Conservation (phyloP, 2,888 invertebrate genomes). For the Tetranychus truncatus region DNA sequence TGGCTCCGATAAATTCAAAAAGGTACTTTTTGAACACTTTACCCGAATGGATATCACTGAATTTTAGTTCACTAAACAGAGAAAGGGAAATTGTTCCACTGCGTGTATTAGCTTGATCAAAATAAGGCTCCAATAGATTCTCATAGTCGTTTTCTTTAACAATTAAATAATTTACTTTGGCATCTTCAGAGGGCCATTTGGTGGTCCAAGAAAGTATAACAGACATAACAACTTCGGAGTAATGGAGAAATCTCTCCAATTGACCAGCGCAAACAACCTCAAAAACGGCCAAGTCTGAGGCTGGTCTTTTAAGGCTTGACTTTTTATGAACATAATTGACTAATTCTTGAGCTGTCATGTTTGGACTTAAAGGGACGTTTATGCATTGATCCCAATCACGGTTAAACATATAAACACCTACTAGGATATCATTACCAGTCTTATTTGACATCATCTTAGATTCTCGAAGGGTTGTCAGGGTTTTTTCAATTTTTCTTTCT, state of each 20-base stretch:
- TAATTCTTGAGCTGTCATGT: slow-evolving; percentile 54
- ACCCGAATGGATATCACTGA: too few species aligned
- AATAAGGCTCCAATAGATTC: slow-evolving; percentile 32
- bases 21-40: too few species aligned
- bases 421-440: slow-evolving; percentile 21
- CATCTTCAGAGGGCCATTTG: slow-evolving; percentile 60
- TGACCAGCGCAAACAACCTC: slow-evolving; percentile 56
- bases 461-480: slow-evolving; percentile 36
- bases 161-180: slow-evolving; percentile 59
- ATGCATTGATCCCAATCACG: slow-evolving; percentile 24
- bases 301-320: slow-evolving; percentile 20
- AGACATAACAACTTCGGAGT: slow-evolving; percentile 32
- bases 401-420: slow-evolving; percentile 25
- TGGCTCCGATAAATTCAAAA: too few species aligned
- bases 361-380: slow-evolving; percentile 47
- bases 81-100: too few species aligned
- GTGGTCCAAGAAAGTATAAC: slow-evolving; percentile 60
- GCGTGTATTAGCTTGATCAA: slow-evolving; percentile 20
- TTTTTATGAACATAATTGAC: slow-evolving; percentile 38
- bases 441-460: slow-evolving; percentile 15
- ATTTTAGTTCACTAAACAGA: too few species aligned
- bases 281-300: slow-evolving; percentile 49
- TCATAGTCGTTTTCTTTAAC: slow-evolving; percentile 36
- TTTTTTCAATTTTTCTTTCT: slow-evolving; percentile 54
- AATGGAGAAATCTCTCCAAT: slow-evolving; percentile 20